These are phyloP conservation scores for Hippocampus abdominalis DNA, from an alignment of 2,113 vertebrate species.

Conservation along the genomic window DNA sequence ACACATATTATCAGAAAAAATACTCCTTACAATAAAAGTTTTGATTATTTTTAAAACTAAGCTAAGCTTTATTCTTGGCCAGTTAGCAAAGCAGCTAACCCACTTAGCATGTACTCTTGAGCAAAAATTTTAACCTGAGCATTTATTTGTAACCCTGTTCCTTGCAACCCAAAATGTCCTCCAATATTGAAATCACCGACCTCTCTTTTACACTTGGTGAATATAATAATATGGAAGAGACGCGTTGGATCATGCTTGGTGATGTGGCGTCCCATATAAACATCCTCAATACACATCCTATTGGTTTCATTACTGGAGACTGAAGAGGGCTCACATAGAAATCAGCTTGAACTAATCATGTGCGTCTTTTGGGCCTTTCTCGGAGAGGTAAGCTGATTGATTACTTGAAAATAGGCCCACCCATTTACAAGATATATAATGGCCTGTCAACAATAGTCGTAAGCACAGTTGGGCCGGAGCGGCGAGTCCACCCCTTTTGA, in stretches of 20 bases:
- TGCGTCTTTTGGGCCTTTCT: background rate
- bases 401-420: conserved; percentile 53
- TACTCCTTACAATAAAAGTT: too few species aligned
- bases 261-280: conserved; percentile 13
- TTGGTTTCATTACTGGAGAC: conserved; percentile 25
- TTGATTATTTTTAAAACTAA: too few species aligned
- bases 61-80: too few species aligned
- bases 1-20: too few species aligned
- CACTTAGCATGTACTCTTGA: too few species aligned
- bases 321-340: background rate
- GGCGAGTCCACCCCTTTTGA: conserved; percentile 3
- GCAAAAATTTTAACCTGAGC: too few species aligned
- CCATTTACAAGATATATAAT: conserved; percentile 55
- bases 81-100: too few species aligned
- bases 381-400: conserved; percentile 30
- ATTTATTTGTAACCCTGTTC: too few species aligned
- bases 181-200: too few species aligned
- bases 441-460: conserved; percentile 12
- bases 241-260: background rate
- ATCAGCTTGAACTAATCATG: conserved; percentile 36
- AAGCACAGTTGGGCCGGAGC: conserved; percentile 33
- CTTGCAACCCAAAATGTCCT: too few species aligned
- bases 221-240: background rate
- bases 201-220: too few species aligned
- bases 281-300: conserved; percentile 69